phyloP scores from a whole-genome alignment of 2,113 vertebrate species.

The Ranitomeya variabilis region DNA sequence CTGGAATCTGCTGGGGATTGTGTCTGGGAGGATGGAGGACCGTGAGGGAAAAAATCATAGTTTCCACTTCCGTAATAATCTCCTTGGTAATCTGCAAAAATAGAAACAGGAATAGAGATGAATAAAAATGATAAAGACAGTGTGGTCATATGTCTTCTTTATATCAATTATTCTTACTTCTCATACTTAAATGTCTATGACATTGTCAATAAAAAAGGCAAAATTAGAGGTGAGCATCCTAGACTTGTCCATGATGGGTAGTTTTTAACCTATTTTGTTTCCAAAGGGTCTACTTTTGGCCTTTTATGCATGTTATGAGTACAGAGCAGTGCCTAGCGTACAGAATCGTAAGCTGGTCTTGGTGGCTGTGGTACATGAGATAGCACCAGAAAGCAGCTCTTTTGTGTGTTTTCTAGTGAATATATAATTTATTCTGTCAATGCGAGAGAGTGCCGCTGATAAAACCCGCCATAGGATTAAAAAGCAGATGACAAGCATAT shows the following conservation, averaged over 20 bases:
- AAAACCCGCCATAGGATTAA: conserved; percentile 43
- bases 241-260: not conserved
- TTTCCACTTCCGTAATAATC: conserved; percentile 93
- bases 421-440: conserved; percentile 52
- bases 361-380: conserved; percentile 42
- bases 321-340: conserved; percentile 7
- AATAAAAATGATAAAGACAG: not conserved
- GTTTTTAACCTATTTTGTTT: conserved; percentile 14
- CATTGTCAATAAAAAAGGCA: not conserved
- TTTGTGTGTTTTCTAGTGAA: conserved; percentile 49
- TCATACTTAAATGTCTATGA: not conserved
- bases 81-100: conserved; percentile 87
- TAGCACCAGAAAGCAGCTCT: conserved; percentile 37
- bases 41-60: conserved; percentile 96
- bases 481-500: conserved; percentile 44
- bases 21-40: conserved; percentile 93
- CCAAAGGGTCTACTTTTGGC: conserved; percentile 7
- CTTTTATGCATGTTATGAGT: not conserved
- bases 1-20: conserved; percentile 92
- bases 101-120: conserved; percentile 6
- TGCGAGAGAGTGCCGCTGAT: conserved; percentile 29
- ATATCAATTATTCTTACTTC: not conserved
- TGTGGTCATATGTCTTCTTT: not conserved
- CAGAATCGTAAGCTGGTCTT: conserved; percentile 34
- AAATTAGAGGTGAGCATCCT: not conserved